phyloP scores from a whole-genome alignment of 2,113 vertebrate species.

The Siniperca chuatsi region DNA sequence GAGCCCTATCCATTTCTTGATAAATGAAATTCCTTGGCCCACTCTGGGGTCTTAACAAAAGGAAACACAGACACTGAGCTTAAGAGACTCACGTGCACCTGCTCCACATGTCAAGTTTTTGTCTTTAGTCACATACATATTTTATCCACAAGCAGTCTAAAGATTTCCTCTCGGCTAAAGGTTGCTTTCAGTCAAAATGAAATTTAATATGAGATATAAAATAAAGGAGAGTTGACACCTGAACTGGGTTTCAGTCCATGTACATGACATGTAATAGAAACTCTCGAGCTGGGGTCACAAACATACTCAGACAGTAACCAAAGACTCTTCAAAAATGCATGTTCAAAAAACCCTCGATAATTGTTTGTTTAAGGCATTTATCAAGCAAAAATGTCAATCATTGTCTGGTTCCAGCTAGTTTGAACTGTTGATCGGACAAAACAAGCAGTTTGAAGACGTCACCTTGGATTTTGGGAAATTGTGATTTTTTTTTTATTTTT shows the following conservation, averaged over 20 bases:
- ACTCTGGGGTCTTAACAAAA: constrained; percentile 61
- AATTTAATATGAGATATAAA: neutral
- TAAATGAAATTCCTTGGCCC: constrained; percentile 78
- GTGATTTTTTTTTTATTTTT: neutral
- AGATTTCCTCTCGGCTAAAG: neutral
- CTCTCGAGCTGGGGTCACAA: constrained; percentile 1
- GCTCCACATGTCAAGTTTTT: constrained; percentile 12
- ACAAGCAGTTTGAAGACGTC: neutral
- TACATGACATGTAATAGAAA: neutral
- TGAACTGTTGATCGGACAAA: neutral
- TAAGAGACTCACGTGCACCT: constrained; percentile 46
- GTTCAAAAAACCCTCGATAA: no score
- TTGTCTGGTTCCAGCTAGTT: neutral
- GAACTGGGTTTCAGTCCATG: neutral
- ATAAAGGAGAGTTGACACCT: neutral
- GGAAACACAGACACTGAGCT: constrained; percentile 56
- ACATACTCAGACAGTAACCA: neutral
- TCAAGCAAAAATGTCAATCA: neutral
- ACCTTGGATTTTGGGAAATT: neutral
- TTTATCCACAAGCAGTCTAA: neutral
- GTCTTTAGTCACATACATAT: constrained; percentile 2
- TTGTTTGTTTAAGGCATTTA: neutral
- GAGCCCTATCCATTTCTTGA: constrained; percentile 76
- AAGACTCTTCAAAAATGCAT: no score
- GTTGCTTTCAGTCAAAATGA: constrained; percentile 6